Conservation (phyloP, 2,797 vertebrate species). For the Diceros bicornis region DNA sequence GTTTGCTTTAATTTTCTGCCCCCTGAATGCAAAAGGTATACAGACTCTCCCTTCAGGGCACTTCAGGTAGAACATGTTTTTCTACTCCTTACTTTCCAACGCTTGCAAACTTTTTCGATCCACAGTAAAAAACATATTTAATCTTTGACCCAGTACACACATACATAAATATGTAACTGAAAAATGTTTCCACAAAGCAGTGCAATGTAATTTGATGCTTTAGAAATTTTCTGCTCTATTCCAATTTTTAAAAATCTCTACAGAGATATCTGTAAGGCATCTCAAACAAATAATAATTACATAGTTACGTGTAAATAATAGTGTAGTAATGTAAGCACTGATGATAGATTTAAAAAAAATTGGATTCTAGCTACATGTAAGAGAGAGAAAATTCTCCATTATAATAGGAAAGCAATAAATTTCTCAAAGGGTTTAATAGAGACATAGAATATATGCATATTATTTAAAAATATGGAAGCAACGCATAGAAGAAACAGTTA, state of each 20-base stretch:
- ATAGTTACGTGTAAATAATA: neutral
- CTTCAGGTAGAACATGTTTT: neutral
- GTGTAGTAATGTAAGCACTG: neutral
- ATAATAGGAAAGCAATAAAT: neutral
- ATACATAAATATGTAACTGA: neutral
- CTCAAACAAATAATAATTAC: neutral
- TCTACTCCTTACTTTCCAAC: neutral
- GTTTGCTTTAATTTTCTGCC: neutral
- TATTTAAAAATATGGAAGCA: constrained; percentile 7
- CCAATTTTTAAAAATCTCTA: neutral
- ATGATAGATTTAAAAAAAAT: neutral
- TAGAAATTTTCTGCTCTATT: neutral
- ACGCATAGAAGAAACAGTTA: neutral
- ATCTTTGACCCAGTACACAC: neutral
- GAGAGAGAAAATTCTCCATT: neutral
- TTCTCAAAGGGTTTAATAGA: neutral
- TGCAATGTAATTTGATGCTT: neutral
- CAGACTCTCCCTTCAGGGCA: neutral
- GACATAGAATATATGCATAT: neutral
- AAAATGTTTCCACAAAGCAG: neutral
- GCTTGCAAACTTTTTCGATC: neutral
- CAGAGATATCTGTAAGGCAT: neutral
- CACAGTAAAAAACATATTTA: neutral
- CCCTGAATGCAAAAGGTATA: neutral
- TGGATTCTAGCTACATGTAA: neutral